Percentiles rank a stretch among this genome's conserved stretches.
Evolutionary conservation across 2,888 invertebrate species (phyloP).

Genomic region (Pollenia griseotomentosa): DNA sequence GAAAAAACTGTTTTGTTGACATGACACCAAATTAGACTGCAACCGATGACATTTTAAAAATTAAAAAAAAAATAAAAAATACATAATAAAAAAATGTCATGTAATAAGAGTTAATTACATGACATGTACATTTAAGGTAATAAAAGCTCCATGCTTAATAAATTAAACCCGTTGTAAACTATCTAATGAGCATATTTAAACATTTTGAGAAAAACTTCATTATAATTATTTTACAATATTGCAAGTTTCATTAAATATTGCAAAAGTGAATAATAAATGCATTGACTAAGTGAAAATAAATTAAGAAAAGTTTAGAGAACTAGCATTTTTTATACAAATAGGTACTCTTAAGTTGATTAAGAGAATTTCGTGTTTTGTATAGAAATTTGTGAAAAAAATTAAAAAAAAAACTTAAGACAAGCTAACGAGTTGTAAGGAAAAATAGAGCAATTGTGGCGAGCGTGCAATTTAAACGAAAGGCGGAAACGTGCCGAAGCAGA

Average conservation of each 20-base stretch:
- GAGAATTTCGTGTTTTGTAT: conserved; percentile 25
- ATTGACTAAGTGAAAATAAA: conserved; percentile 3
- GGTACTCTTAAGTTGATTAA: conserved; percentile 17
- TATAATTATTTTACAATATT: too few species aligned
- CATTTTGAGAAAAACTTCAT: too few species aligned
- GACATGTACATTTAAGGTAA: neutral
- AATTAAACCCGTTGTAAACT: neutral
- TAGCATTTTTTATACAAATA: neutral
- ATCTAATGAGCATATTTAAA: too few species aligned
- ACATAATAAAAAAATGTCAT: neutral
- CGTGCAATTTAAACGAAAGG: conserved; percentile 70
- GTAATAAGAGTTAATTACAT: conserved; percentile 11
- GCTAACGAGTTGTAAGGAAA: conserved; percentile 58
- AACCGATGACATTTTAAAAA: conserved; percentile 52
- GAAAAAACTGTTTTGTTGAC: conserved; percentile 39
- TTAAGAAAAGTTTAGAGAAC: conserved; percentile 1
- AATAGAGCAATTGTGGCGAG: conserved; percentile 66
- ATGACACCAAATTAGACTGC: conserved; percentile 30
- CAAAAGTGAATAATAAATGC: conserved; percentile 14
- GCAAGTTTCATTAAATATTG: neutral
- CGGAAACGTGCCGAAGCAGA: conserved; percentile 73
- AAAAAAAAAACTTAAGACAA: conserved; percentile 30
- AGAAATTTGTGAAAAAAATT: neutral
- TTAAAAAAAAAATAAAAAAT: neutral
- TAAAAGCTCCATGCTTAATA: neutral